Conservation (phyloP, 2,888 invertebrate species). For the Escarpia spicata region DNA sequence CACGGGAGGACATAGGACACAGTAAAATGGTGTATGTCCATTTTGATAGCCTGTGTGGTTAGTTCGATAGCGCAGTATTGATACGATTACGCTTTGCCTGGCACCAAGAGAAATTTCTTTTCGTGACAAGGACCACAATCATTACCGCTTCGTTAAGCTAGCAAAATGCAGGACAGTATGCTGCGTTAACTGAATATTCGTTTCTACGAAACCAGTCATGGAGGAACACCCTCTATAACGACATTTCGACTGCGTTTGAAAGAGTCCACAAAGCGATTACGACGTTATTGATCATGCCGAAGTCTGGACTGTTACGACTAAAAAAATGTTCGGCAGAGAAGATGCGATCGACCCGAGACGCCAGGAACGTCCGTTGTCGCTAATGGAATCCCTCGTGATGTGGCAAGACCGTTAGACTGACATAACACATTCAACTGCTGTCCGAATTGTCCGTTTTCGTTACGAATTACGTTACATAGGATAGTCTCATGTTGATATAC, state of each 20-base stretch:
- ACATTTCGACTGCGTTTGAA: background rate
- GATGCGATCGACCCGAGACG: background rate
- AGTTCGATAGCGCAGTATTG: no score
- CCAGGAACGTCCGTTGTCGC: background rate
- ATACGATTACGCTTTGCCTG: no score
- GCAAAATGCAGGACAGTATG: background rate
- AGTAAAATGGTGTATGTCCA: no score
- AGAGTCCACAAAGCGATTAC: background rate
- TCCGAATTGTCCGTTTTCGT: background rate
- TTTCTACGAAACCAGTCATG: background rate
- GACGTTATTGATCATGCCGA: background rate
- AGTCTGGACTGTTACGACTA: background rate
- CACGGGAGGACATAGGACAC: no score
- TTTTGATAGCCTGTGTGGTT: no score
- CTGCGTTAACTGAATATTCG: background rate
- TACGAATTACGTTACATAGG: background rate
- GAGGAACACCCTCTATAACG: background rate
- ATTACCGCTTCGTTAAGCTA: background rate
- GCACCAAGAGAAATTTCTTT: no score
- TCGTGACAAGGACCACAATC: background rate
- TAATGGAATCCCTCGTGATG: background rate
- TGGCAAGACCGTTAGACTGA: background rate
- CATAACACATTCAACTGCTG: background rate
- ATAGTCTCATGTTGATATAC: background rate
- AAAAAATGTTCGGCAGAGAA: background rate